Evolutionary conservation across 2,888 invertebrate species (phyloP).

Genomic region (Philaethria dido): DNA sequence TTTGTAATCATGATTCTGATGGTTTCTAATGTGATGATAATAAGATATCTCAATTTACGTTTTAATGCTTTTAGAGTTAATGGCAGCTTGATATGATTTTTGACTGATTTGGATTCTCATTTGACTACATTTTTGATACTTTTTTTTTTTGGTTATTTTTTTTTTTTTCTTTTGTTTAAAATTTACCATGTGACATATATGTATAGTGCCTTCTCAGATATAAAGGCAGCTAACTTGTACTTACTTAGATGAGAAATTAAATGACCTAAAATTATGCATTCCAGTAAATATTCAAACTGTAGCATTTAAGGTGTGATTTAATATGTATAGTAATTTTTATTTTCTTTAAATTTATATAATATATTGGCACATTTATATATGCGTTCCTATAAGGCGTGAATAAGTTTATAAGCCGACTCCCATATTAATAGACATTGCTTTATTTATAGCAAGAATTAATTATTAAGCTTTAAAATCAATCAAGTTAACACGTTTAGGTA

Average conservation of each 20-base stretch:
- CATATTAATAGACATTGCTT: too few species aligned
- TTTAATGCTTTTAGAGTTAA: background rate
- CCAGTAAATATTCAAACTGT: background rate
- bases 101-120: background rate
- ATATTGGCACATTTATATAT: too few species aligned
- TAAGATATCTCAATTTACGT: too few species aligned
- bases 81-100: background rate
- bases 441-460: too few species aligned
- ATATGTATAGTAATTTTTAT: background rate
- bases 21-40: too few species aligned
- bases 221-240: background rate
- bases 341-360: background rate
- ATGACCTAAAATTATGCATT: background rate
- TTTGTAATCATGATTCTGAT: too few species aligned
- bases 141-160: background rate
- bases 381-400: too few species aligned
- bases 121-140: background rate
- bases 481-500: too few species aligned
- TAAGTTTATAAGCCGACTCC: too few species aligned
- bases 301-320: constrained; percentile 2
- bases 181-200: background rate
- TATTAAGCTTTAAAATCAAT: too few species aligned
- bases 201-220: constrained; percentile 7
- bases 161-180: background rate
- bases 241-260: background rate